These are phyloP conservation scores for Nemopilema nomurai DNA, from an alignment of 30 jellyfish, hydroid and myxozoan genomes.

Conservation along the genomic window DNA sequence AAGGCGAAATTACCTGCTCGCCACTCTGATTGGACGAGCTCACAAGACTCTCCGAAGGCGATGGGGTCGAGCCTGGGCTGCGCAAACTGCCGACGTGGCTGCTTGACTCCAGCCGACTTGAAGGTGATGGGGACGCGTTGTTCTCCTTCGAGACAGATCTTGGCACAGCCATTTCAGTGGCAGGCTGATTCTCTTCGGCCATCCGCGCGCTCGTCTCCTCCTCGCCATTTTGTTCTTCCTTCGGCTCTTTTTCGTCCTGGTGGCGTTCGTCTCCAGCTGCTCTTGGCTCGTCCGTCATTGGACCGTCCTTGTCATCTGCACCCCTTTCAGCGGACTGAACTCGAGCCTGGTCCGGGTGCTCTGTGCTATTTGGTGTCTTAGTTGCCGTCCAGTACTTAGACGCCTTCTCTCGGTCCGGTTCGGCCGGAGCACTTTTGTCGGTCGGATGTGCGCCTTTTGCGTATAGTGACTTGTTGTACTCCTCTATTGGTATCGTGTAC, in stretches of 20 bases:
- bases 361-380: not conserved
- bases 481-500: constrained; percentile 55
- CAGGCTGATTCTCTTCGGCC: constrained; percentile 17
- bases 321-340: constrained; percentile 11
- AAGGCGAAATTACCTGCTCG: constrained; percentile 49
- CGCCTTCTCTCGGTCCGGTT: constrained; percentile 11
- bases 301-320: not conserved
- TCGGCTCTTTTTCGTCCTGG: constrained; percentile 25
- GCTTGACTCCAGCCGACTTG: constrained; percentile 46
- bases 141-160: constrained; percentile 32
- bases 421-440: constrained; percentile 7
- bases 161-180: constrained; percentile 13
- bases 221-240: constrained; percentile 8
- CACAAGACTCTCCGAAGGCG: constrained; percentile 41
- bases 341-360: constrained; percentile 16
- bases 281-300: not conserved
- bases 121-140: constrained; percentile 34
- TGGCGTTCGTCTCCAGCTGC: not conserved
- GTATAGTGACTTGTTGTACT: constrained; percentile 40
- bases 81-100: constrained; percentile 55
- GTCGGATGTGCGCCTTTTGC: constrained; percentile 28
- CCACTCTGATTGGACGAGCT: constrained; percentile 64
- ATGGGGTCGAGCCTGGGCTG: constrained; percentile 27
- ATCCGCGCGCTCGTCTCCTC: constrained; percentile 18
- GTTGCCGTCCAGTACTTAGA: not conserved